Conservation (phyloP, 2,797 vertebrate species). For the Thamnophis elegans region DNA sequence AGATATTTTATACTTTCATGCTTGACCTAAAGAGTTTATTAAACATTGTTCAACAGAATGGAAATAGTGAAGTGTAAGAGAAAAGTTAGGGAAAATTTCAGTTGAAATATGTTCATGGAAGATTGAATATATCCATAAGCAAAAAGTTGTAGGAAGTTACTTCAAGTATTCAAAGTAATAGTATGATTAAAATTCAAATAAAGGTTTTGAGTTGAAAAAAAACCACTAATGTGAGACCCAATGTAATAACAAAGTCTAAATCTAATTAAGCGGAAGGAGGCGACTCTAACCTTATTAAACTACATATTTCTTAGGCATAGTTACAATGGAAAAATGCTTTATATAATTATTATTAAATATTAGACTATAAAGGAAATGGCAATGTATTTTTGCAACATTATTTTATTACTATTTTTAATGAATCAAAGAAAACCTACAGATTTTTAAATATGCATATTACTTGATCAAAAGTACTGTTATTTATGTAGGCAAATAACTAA, state of each 20-base stretch:
- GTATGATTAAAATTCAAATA: not conserved
- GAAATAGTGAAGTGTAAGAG: too few relatives aligned
- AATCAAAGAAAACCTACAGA: not conserved
- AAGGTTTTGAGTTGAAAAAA: not conserved
- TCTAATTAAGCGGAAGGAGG: too few relatives aligned
- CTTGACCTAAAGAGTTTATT: not conserved
- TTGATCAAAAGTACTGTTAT: too few relatives aligned
- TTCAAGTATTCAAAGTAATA: not conserved
- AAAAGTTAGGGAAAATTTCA: too few relatives aligned
- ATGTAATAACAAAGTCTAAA: not conserved
- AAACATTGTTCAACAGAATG: not conserved
- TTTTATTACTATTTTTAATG: not conserved
- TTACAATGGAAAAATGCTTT: not conserved
- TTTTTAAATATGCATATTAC: not conserved
- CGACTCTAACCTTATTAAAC: not conserved
- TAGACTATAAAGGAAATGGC: not conserved
- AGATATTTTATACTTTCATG: not conserved
- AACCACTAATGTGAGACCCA: too few relatives aligned
- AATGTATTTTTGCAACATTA: not conserved
- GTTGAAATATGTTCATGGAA: too few relatives aligned
- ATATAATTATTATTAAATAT: not conserved
- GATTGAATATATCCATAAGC: too few relatives aligned
- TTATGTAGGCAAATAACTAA: too few relatives aligned
- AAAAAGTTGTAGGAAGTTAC: not conserved
- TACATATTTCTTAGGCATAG: not conserved